Conservation (phyloP, 2,888 invertebrate genomes). For the Dynastes hyllus region DNA sequence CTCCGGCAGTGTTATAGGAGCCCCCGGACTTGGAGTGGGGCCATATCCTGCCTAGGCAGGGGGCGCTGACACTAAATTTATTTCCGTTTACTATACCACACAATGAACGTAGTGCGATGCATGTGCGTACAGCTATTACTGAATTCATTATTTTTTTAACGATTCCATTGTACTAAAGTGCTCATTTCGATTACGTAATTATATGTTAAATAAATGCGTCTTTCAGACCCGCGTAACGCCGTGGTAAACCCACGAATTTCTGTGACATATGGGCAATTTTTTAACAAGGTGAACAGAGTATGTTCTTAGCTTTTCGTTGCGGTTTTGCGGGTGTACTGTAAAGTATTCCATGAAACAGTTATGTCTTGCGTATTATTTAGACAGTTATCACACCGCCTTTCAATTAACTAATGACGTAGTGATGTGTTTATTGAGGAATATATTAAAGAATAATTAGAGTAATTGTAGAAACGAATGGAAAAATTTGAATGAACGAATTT, state of each 20-base stretch:
- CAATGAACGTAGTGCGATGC: conserved; percentile 22
- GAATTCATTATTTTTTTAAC: conserved; percentile 42
- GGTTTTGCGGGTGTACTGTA: background rate
- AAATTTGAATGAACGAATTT: background rate
- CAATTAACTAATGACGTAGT: conserved; percentile 8
- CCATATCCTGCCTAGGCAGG: conserved; percentile 62
- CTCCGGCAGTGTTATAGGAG: conserved; percentile 63
- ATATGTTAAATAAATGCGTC: conserved; percentile 18
- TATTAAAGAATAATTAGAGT: background rate
- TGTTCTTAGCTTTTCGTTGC: conserved; percentile 16
- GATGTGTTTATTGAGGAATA: conserved; percentile 3
- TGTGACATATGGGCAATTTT: conserved; percentile 23
- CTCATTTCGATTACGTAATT: conserved; percentile 41
- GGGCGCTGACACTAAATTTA: conserved; percentile 64
- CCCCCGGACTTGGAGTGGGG: conserved; percentile 68
- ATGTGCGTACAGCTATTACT: conserved; percentile 44
- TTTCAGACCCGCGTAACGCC: conserved; percentile 22
- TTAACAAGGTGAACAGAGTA: background rate
- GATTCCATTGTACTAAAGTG: conserved; percentile 29
- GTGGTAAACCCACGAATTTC: background rate
- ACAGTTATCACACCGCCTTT: background rate
- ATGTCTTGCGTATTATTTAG: background rate
- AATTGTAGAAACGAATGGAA: background rate
- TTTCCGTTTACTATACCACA: conserved; percentile 56
- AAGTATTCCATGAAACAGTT: conserved; percentile 18